Base-by-base conservation (phyloP, 30 jellyfish, hydroid and myxozoan genomes). In the Calvadosia cruxmelitensis region DNA sequence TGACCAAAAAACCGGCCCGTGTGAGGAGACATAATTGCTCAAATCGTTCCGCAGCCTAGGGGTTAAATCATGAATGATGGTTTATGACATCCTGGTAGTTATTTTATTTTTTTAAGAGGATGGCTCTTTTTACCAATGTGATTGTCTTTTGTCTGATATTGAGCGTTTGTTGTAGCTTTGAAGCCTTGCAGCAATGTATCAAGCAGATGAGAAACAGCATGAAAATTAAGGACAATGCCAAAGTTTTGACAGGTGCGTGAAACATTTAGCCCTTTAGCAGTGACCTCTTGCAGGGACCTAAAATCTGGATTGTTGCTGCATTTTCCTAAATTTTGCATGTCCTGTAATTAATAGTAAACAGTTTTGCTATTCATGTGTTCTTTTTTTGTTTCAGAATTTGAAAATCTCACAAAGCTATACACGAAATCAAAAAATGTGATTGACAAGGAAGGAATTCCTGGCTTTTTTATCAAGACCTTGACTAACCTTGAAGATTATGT, bases 401-500 rank as follows among this genome's bases (percentile, higher is more conserved):
- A 87, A 71, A 87, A 87, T 53, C 62, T 80, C 71, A 66, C 92
- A 67, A 87, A 80, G 48, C 89, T 79, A 67, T 79, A 74, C 50
- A 75, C 49, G 3, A 87, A 87, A 49, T 88, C 96, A 13, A 87
- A 87, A 50, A 69, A 84, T n/a, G 94, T 87, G 31, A 63, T 87
- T 2, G 94, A 79, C 49, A 87, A 80, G 73, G 96, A 87, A 74
- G 96, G 96, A 3, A 71, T 80, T 10, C 96, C 96, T 31, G 63
- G 78, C 49, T 87, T 87, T 53, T 87, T 52, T 32, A 72, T 87
- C 78, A 87, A 87, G 71, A 50, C 85, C 0, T 70, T 87, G 29
- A 93, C 88, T 15, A 93, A 87, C 28, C 81, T 87, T 27, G 96
- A 87, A 71, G 96, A 87, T 62, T 87, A 71, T 75, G 76, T 87